Conservation (phyloP, 2,113 vertebrate genomes). For the Nicator chloris region DNA sequence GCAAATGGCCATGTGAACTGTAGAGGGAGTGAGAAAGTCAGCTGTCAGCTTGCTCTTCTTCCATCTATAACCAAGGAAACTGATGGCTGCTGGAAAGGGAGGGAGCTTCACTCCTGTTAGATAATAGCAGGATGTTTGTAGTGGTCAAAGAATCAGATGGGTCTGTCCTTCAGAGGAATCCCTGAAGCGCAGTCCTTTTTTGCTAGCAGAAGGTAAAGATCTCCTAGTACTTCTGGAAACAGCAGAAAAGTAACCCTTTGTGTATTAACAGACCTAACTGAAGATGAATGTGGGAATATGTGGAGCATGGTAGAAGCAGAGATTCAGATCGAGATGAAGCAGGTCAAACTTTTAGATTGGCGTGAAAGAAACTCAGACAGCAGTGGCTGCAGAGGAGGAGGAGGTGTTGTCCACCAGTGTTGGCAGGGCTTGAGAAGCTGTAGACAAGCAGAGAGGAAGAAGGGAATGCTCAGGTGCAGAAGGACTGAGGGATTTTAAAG, state of each 20-base stretch:
- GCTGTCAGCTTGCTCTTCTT: conserved; percentile 47
- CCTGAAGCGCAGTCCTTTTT: neutral
- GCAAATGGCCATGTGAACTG: neutral
- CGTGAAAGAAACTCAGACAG: neutral
- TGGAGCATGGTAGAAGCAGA: neutral
- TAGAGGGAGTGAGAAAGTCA: conserved; percentile 34
- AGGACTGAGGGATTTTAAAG: neutral
- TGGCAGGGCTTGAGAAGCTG: neutral
- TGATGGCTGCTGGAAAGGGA: neutral
- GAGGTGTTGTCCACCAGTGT: neutral
- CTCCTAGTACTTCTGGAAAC: neutral
- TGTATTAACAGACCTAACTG: neutral
- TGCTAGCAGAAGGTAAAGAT: neutral
- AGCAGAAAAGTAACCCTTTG: neutral
- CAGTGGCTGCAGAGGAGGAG: neutral
- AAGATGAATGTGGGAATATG: neutral
- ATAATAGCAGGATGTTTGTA: conserved; percentile 43
- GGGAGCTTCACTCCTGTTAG: neutral
- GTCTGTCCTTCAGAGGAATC: neutral
- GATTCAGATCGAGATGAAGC: neutral
- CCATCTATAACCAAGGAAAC: conserved; percentile 55
- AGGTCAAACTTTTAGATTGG: neutral
- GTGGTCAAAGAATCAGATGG: conserved; percentile 7
- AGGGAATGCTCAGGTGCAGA: neutral
- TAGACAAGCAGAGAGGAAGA: neutral